phyloP scores from a whole-genome alignment of 2,113 vertebrate genomes.

The Cinclus cinclus region DNA sequence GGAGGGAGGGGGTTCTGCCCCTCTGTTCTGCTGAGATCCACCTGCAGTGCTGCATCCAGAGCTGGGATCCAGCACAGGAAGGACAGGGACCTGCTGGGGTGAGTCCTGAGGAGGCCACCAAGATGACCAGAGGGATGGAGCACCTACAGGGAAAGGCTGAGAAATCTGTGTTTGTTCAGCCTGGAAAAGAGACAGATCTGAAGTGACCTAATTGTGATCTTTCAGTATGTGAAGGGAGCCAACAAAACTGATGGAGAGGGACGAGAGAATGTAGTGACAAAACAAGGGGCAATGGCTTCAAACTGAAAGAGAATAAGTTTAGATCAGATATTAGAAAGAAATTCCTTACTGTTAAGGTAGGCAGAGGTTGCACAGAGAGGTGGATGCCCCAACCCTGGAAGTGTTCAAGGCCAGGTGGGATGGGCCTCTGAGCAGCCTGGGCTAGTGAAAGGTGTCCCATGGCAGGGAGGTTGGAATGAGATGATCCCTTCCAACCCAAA shows the following conservation, averaged over 20 bases:
- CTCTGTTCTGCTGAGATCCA: background rate
- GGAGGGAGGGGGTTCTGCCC: background rate
- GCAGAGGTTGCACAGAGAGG: background rate
- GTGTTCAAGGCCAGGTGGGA: background rate
- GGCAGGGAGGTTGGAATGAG: background rate
- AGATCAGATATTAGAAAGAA: background rate
- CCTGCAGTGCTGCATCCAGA: background rate
- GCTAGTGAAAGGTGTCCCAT: background rate
- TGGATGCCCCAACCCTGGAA: background rate
- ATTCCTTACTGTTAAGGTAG: background rate
- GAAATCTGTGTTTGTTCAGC: background rate
- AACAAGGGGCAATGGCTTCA: background rate
- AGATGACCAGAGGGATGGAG: background rate
- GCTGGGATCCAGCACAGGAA: background rate
- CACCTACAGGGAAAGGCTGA: rapidly evolving
- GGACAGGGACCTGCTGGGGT: rapidly evolving
- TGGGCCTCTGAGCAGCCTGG: background rate
- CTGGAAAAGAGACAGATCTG: background rate
- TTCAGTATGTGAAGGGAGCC: background rate
- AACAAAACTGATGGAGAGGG: background rate
- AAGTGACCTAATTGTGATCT: background rate
- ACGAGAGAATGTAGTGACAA: background rate
- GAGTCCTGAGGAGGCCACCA: background rate
- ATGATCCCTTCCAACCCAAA: background rate
- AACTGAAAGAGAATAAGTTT: background rate